Base-by-base conservation (phyloP, 2,113 vertebrate genomes). In the Glaucomys volans region DNA sequence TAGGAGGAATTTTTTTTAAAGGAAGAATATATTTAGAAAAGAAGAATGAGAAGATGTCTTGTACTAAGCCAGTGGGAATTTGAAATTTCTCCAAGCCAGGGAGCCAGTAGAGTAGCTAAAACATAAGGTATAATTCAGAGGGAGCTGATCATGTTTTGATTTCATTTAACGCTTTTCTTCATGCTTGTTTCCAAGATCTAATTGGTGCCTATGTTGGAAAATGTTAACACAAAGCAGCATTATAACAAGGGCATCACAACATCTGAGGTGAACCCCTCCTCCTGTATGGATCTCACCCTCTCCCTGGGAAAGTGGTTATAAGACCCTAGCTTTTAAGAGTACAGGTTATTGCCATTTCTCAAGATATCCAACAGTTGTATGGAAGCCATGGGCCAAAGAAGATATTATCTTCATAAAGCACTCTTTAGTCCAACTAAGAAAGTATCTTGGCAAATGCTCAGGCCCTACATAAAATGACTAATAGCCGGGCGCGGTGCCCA, bases 111-210 rank as follows among this genome's bases (percentile, higher is more conserved):
- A 93, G 76, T 37, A 71, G 28, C 77, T 96, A 80, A 97, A 97
- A 95, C 93, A 94, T 96, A 97, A 96, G 97, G 94, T 94, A 96
- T 76, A 94, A 94, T 97, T 97, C 92, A 94, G 94, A 95, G 74
- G 88, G 47, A 96, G 85, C 85, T 87, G 85, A 84, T 96, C 71
- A 54, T 95, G 92, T 93, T 97, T 97, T 97, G 94, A 83, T 97
- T 77, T 74, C 91, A 97, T 97, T 95, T 94, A 91, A 76, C 72
- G 87, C 54, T 96, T 96, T 94, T 96, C 83, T 95, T 84, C 75
- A 62, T 91, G 57, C 82, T 59, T 88, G 47, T 82, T 97, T 96
- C 94, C 93, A 90, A 96, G 52, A 93, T 95, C 76, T 92, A 93
- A 97, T 67, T 72, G 80, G 67, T 95, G 91, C 37, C 87, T 95